A percentile compares a stretch with the other conserved stretches of the same genome.
These are phyloP conservation scores for Drosophila ironensis DNA, from an alignment of 1,140 invertebrate species.

Conservation along the genomic window DNA sequence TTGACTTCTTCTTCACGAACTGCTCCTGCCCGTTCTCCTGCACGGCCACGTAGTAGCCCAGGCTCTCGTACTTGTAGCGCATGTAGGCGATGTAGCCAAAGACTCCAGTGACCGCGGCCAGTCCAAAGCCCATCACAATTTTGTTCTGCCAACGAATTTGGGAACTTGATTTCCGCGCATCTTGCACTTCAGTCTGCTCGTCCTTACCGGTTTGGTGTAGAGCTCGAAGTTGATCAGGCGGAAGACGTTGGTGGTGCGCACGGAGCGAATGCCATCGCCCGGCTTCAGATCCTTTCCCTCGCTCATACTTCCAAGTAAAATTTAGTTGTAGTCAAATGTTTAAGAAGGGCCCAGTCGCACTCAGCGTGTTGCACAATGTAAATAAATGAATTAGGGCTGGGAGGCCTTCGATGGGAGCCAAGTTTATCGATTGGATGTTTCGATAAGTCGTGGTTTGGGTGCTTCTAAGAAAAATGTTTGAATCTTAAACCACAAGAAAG, in stretches of 20 bases:
- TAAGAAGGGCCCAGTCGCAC: no score
- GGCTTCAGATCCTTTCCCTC: constrained; percentile 80
- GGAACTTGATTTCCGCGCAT: no score
- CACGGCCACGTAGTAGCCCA: constrained; percentile 90
- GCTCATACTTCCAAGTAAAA: constrained; percentile 21
- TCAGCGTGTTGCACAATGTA: constrained; percentile 56
- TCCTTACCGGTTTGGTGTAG: constrained; percentile 89
- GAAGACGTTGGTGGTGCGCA: constrained; percentile 88
- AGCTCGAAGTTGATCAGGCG: constrained; percentile 91
- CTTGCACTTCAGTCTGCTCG: no score
- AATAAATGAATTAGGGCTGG: no score
- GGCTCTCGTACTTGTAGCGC: constrained; percentile 88
- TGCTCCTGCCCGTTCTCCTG: constrained; percentile 88
- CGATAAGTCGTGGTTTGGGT: no score
- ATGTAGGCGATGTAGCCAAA: constrained; percentile 92
- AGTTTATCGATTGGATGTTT: no score
- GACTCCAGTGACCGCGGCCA: constrained; percentile 86
- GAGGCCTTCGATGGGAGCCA: no score
- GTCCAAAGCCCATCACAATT: constrained; percentile 89
- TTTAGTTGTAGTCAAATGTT: not conserved
- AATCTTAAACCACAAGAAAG: no score
- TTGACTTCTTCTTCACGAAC: constrained; percentile 89
- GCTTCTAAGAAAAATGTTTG: no score
- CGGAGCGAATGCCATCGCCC: constrained; percentile 89
- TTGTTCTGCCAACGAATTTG: constrained; percentile 86